These are phyloP conservation scores for Manduca sexta DNA, from an alignment of 1,140 invertebrate genomes.

Conservation along the genomic window DNA sequence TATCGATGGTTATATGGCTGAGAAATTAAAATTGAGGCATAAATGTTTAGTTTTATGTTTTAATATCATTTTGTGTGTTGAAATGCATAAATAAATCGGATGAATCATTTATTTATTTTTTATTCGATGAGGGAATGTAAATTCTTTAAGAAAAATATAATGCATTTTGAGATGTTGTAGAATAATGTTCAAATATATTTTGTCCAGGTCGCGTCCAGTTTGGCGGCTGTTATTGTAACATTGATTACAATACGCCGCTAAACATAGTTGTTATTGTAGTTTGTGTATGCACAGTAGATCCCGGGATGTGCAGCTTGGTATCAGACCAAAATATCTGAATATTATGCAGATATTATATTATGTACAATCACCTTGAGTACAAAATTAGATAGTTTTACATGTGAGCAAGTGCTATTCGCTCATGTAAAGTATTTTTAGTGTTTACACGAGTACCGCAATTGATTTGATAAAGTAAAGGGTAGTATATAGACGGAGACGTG, in stretches of 20 bases:
- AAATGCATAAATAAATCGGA: too few relatives aligned
- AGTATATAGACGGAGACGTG: too few relatives aligned
- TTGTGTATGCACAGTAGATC: slow-evolving; percentile 19
- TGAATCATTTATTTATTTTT: too few relatives aligned
- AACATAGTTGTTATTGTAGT: background rate
- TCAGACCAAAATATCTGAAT: slow-evolving; percentile 45
- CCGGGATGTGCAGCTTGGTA: slow-evolving; percentile 30
- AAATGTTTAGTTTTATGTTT: too few relatives aligned
- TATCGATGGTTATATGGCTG: too few relatives aligned
- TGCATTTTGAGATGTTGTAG: too few relatives aligned
- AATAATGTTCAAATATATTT: too few relatives aligned
- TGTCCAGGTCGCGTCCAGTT: too few relatives aligned
- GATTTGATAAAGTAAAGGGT: background rate
- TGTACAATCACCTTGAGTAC: slow-evolving; percentile 45
- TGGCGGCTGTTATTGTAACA: background rate
- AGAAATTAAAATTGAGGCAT: too few relatives aligned
- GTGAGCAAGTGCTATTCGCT: slow-evolving; percentile 23
- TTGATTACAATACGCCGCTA: background rate
- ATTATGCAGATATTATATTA: slow-evolving; percentile 49
- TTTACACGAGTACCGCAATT: slow-evolving; percentile 5
- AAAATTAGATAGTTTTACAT: slow-evolving; percentile 50
- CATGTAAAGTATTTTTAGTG: slow-evolving; percentile 23
- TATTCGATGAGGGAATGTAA: too few relatives aligned
- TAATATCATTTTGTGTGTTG: too few relatives aligned
- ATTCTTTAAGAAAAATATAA: too few relatives aligned